These are phyloP conservation scores for Lycocorax pyrrhopterus DNA, from an alignment of 2,113 vertebrate genomes.

Conservation along the genomic window DNA sequence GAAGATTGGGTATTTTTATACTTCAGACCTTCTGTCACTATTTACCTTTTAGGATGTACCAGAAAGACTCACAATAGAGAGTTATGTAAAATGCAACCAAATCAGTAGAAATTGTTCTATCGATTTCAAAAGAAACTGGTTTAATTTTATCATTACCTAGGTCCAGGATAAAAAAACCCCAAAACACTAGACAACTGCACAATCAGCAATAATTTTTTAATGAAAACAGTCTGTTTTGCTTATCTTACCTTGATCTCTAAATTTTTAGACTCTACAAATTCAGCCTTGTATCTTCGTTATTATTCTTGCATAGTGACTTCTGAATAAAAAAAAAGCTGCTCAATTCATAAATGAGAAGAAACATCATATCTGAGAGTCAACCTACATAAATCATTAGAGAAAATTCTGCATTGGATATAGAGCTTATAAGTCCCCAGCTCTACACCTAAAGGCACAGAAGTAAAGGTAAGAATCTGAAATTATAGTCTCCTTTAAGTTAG, in stretches of 20 bases:
- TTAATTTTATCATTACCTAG: not conserved
- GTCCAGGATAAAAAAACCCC: not conserved
- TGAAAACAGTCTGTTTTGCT: not conserved
- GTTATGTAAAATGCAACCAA: not conserved
- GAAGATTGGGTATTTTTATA: not conserved
- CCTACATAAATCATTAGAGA: not conserved
- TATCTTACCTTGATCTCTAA: not conserved
- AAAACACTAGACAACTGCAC: fast-evolving
- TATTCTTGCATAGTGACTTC: not conserved
- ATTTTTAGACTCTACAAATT: no score
- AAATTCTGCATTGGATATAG: not conserved
- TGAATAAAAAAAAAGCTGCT: not conserved
- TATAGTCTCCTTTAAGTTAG: not conserved
- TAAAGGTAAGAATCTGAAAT: not conserved
- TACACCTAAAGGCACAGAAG: not conserved
- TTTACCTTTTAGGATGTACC: not conserved
- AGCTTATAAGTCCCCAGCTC: not conserved
- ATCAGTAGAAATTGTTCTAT: not conserved
- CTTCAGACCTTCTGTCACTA: not conserved
- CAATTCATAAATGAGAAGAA: not conserved
- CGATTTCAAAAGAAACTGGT: not conserved
- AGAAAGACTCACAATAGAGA: not conserved
- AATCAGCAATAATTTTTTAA: not conserved
- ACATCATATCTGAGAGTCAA: not conserved
- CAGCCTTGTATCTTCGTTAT: not conserved